phyloP scores from a whole-genome alignment of 2,888 invertebrate genomes.

The Anoncus sp. region DNA sequence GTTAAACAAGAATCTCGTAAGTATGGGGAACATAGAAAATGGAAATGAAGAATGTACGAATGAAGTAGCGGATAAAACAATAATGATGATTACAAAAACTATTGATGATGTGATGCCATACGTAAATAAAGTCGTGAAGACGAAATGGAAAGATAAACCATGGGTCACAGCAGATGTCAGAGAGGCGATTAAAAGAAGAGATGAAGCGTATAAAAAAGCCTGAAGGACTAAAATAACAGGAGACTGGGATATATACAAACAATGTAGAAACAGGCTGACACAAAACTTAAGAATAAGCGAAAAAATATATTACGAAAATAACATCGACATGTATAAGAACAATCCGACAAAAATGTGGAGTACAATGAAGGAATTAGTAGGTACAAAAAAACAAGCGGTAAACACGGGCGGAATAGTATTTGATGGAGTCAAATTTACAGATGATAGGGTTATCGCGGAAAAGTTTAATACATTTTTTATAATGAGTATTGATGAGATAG shows the following conservation, averaged over 20 bases:
- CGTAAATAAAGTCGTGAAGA: conserved; percentile 4
- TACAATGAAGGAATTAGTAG: conserved; percentile 28
- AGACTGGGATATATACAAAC: conserved; percentile 27
- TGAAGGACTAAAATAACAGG: not conserved
- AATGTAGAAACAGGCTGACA: conserved; percentile 14
- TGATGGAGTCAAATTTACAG: not conserved
- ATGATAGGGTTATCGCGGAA: conserved; percentile 11
- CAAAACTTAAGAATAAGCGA: conserved; percentile 11
- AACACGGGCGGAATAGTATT: conserved; percentile 5
- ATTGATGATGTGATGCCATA: not conserved
- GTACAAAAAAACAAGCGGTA: not conserved
- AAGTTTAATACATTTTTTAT: conserved; percentile 44
- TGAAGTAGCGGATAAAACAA: not conserved
- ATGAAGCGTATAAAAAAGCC: conserved; percentile 25
- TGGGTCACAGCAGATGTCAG: conserved; percentile 43
- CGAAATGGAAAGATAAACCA: conserved; percentile 49
- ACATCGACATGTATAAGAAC: conserved; percentile 33
- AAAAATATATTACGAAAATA: conserved; percentile 39
- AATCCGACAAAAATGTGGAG: conserved; percentile 44
- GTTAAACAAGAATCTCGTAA: not conserved
- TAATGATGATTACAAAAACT: not conserved
- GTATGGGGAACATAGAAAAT: too few relatives aligned
- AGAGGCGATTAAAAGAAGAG: conserved; percentile 20
- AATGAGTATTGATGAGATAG: conserved; percentile 25
- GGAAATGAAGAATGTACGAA: not conserved